Evolutionary conservation across 2,888 invertebrate species (phyloP).

Genomic region (Kuschelorhynchus macadamiae): DNA sequence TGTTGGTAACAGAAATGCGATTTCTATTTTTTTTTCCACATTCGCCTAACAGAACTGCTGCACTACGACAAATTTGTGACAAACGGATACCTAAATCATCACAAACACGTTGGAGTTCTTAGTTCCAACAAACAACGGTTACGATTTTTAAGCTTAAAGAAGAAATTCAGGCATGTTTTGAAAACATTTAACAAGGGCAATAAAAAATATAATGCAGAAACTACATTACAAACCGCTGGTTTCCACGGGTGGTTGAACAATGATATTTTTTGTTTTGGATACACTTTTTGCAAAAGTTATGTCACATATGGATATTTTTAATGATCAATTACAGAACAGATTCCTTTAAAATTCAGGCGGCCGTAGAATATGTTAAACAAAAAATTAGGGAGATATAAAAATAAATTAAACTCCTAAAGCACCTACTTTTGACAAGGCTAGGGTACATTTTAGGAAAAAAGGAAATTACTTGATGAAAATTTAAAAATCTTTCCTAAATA

Average conservation of each 20-base stretch:
- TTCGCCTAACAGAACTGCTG: slow-evolving; percentile 7
- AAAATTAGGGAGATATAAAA: too few species aligned
- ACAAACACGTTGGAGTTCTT: slow-evolving; percentile 14
- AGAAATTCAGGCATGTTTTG: slow-evolving; percentile 15
- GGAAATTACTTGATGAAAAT: too few species aligned
- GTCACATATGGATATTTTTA: slow-evolving; percentile 21
- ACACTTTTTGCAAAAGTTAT: slow-evolving; percentile 13
- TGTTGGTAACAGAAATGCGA: slow-evolving; percentile 39
- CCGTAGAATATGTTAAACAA: too few species aligned
- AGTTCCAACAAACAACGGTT: neutral
- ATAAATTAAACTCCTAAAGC: too few species aligned
- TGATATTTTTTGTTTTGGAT: slow-evolving; percentile 14
- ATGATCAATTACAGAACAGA: slow-evolving; percentile 13
- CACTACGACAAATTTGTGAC: neutral
- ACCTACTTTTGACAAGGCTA: too few species aligned
- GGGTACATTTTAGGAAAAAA: too few species aligned
- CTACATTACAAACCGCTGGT: slow-evolving; percentile 15
- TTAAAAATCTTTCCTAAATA: too few species aligned
- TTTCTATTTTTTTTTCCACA: slow-evolving; percentile 37
- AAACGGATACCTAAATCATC: neutral
- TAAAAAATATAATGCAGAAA: slow-evolving; percentile 15
- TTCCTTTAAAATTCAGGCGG: too few species aligned
- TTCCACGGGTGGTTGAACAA: slow-evolving; percentile 8
- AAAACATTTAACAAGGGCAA: neutral
- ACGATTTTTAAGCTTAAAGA: slow-evolving; percentile 4